Base-by-base conservation (phyloP, 2,113 vertebrate genomes). In the Oriolus oriolus region DNA sequence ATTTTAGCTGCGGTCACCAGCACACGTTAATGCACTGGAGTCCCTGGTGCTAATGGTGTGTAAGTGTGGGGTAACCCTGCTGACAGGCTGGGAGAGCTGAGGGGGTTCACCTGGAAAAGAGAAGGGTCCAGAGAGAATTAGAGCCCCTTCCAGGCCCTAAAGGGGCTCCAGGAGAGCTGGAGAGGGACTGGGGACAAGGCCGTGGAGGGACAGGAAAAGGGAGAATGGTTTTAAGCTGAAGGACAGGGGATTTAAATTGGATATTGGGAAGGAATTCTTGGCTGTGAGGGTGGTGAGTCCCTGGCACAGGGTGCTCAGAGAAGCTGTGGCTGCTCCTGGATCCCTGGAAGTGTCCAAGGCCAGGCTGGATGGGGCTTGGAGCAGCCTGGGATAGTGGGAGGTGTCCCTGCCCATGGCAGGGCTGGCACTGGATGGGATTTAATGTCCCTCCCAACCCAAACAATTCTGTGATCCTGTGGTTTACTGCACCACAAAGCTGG, bases 341-440 rank as follows among this genome's bases (percentile, higher is more conserved):
- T 73, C 16, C 26, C 39, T 63, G 57, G 27, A 21, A 73, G 22
- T 63, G 49, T 27, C 22, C 68, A 44, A 53, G 22, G 4, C 27
- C 16, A 37, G 53, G 39, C 0, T 74, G 54, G 39, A 60, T 0
- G 2, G 11, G 27, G 15, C 19, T 87, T 28, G 61, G n/a, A 60
- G 11, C 16, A 39, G 0, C 28, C 39, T 75, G 61, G 53, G 23
- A 3, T 0, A 9, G 30, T 30, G 47, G 31, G 0, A 44, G 7
- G 14, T n/a, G n/a, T n/a, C n/a, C n/a, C n/a, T n/a, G n/a, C n/a
- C n/a, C n/a, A n/a, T n/a, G n/a, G n/a, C n/a, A n/a, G 63, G 10
- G 47, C 1, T 35, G 41, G 63, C 18, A 35, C 11, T 30, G 21
- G 39, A 19, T 69, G 63, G 35, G 6, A 1, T 69, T 76, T 41